Conservation (phyloP, 2,113 vertebrate genomes). For the zebrafish (Danio rerio) region GRCz12tu NC_133186.1:40713001-40713500, state of each 20-base stretch:
- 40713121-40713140: not conserved
- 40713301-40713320: not conserved
- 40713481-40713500: too few species aligned
- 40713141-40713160: conserved; percentile 46
- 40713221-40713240: not conserved
- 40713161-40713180: conserved; percentile 26
- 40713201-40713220: conserved; percentile 7
- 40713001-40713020: too few species aligned
- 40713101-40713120: conserved; percentile 3
- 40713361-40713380: not conserved
- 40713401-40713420: too few species aligned
- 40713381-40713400: not conserved
- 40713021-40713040: not conserved
- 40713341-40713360: not conserved
- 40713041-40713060: not conserved
- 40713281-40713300: not conserved
- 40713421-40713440: too few species aligned
- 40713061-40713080: not conserved
- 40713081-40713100: not conserved
- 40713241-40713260: not conserved
- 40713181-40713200: conserved; percentile 44
- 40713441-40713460: too few species aligned
- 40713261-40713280: conserved; percentile 20
- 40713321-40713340: not conserved
- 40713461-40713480: too few species aligned